Base-by-base conservation (phyloP, 1,140 invertebrate genomes). In the Euwallacea fornicatus region DNA sequence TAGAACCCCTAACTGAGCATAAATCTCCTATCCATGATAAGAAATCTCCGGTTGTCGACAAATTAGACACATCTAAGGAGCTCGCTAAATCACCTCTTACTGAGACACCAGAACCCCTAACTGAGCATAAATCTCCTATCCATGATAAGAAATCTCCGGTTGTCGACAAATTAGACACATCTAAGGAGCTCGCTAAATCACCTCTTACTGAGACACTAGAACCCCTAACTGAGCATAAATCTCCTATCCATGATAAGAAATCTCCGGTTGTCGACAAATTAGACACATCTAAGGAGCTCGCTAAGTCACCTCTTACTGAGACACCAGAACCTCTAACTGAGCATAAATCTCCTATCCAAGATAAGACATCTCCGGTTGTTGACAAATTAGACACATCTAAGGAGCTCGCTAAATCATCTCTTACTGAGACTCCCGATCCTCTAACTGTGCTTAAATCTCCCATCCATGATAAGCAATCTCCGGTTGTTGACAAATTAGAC, bases 241-340 rank as follows among this genome's bases (percentile, higher is more conserved):
- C 54, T 8, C 54, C 54, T 10, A 10, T 21, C 0, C 0, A 8
- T 10, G 54, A 15, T 10, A 8, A 56, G 8, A 46, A 0, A 46
- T 0, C 11, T 8, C 44, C 44, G 11, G 7, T 46, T 7, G 11
- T 11, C 7, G 7, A 7, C 11, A 46, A 46, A 46, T 7, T 46
- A 46, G 44, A 21, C 8, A 8, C 8, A 15, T 56, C 54, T 21
- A 13, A n/a, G 11, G 54, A 56, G 7, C 11, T 56, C 15, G 8
- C 54, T 56, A 56, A 56, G 54, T 56, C 54, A 56, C 54, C 54
- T n/a, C n/a, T n/a, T n/a, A n/a, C n/a, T n/a, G n/a, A n/a, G n/a
- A n/a, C n/a, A n/a, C n/a, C n/a, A n/a, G n/a, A n/a, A n/a, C n/a
- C n/a, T n/a, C n/a, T n/a, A n/a, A n/a, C n/a, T 56, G 54, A 56